Conservation (phyloP, 2,113 vertebrate genomes). For the Bubalus kerabau region DNA sequence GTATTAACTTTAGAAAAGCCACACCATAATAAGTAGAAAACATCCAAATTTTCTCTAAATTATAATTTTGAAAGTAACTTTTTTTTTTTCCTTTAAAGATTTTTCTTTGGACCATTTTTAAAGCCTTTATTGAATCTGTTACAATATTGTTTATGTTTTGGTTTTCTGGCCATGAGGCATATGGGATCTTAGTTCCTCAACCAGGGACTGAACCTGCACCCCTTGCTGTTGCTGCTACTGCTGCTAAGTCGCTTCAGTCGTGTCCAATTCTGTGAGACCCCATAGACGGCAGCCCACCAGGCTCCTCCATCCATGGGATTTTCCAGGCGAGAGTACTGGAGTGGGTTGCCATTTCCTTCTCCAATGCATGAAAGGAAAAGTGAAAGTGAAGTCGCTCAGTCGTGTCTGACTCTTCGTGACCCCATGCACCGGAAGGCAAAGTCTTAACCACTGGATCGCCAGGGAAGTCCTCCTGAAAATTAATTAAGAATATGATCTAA, state of each 20-base stretch:
- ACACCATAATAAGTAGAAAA: conserved; percentile 12
- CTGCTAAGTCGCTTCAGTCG: no score
- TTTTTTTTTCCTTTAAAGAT: not conserved
- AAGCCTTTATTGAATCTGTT: not conserved
- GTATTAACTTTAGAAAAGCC: not conserved
- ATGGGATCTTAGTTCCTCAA: not conserved
- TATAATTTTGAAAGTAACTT: conserved; percentile 28
- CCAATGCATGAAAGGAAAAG: no score
- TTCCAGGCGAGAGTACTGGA: no score
- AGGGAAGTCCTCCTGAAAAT: not conserved
- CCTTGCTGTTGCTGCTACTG: no score
- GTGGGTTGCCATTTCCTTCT: no score
- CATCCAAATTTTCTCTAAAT: not conserved
- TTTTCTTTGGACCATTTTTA: not conserved
- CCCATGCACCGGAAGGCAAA: not conserved
- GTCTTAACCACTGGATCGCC: not conserved
- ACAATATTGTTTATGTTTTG: not conserved
- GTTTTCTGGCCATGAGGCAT: not conserved
- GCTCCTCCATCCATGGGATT: no score
- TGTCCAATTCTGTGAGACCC: no score
- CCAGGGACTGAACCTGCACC: not conserved
- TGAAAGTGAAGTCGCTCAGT: no score
- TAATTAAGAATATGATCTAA: not conserved
- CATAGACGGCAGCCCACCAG: no score
- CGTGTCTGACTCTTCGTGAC: no score